Evolutionary conservation across 2,113 vertebrate genomes (phyloP).

Genomic region (Crotalus horridus): DNA sequence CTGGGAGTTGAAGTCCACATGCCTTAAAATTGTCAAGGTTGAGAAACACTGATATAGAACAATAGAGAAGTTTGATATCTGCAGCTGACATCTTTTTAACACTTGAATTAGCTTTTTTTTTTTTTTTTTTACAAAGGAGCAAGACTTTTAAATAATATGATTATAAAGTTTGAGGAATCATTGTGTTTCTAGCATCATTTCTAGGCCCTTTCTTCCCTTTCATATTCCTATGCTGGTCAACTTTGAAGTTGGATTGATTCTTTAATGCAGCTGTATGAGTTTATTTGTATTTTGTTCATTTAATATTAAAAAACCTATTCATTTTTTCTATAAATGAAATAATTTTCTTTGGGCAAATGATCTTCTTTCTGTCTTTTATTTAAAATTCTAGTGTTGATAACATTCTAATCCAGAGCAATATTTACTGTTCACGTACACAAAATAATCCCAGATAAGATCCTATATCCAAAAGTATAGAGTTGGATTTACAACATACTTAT

Average conservation of each 20-base stretch:
- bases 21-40: no score
- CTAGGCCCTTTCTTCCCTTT: background rate
- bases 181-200: background rate
- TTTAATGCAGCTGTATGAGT: background rate
- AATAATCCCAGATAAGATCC: background rate
- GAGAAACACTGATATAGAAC: no score
- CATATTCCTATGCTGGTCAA: background rate
- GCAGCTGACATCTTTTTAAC: background rate
- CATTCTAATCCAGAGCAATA: background rate
- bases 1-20: no score
- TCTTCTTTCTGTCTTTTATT: slow-evolving; percentile 1
- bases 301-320: background rate
- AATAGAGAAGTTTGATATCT: background rate
- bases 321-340: background rate
- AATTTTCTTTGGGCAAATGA: accelerated
- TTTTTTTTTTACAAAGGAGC: background rate
- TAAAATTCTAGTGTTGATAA: background rate
- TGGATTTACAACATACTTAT: slow-evolving; percentile 1
- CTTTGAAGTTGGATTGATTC: background rate
- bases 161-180: no score
- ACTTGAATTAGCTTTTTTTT: background rate
- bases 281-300: background rate
- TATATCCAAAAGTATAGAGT: background rate
- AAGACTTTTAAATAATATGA: background rate
- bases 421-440: slow-evolving; percentile 23